Conservation (phyloP, 2,888 invertebrate species). For the Sinodicranocentrus sp. region DNA sequence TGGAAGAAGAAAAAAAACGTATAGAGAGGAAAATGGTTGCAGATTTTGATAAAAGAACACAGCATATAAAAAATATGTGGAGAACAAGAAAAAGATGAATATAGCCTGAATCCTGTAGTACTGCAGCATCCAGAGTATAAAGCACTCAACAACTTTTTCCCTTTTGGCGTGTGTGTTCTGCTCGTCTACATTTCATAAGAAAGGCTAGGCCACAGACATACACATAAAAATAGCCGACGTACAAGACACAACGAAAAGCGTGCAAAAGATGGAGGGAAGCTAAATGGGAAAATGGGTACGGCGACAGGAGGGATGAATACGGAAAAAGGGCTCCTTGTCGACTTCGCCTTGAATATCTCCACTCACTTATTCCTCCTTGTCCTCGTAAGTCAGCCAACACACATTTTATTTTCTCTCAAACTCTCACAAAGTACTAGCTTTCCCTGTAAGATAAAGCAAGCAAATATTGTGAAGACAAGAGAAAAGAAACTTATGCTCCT, state of each 20-base stretch:
- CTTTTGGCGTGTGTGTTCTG: not conserved
- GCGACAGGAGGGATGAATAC: slow-evolving; percentile 28
- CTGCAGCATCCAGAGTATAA: slow-evolving; percentile 21
- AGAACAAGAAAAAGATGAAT: slow-evolving; percentile 22
- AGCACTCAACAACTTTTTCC: slow-evolving; percentile 36
- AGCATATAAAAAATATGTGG: not conserved
- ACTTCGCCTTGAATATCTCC: not conserved
- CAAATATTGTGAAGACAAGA: slow-evolving; percentile 11
- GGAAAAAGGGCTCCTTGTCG: slow-evolving; percentile 18
- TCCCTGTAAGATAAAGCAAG: slow-evolving; percentile 4
- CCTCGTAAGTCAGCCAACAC: slow-evolving; percentile 13
- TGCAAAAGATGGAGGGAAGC: not conserved
- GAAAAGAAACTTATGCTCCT: slow-evolving; percentile 5
- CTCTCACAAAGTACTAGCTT: too few relatives aligned
- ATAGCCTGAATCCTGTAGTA: not conserved
- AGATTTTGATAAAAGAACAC: not conserved
- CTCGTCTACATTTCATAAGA: not conserved
- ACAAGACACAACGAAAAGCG: slow-evolving; percentile 7
- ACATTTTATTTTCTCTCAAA: slow-evolving; percentile 8
- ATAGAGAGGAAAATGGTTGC: slow-evolving; percentile 2
- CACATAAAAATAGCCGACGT: not conserved
- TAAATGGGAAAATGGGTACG: not conserved
- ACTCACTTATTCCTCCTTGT: not conserved
- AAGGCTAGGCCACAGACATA: not conserved
- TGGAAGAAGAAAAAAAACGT: not conserved